phyloP scores from a whole-genome alignment of 1,140 invertebrate genomes.

The Drosophila subpulchrella region DNA sequence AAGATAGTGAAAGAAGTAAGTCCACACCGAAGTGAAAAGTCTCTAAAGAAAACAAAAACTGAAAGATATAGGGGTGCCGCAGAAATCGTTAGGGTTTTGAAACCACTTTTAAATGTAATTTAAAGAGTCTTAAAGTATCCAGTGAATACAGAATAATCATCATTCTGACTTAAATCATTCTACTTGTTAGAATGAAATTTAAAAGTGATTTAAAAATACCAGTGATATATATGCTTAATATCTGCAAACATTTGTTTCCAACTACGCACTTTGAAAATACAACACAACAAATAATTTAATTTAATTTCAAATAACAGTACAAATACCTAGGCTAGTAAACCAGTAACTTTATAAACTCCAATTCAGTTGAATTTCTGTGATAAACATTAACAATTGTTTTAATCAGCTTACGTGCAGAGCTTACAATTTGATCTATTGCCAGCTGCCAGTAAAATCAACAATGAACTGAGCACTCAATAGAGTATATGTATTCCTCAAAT shows the following conservation, averaged over 20 bases:
- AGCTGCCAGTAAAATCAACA: constrained; percentile 5
- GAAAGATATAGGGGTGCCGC: too few species aligned
- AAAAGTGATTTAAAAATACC: too few species aligned
- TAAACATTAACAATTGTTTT: not conserved
- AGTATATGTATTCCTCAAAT: constrained; percentile 2
- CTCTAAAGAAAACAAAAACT: not conserved
- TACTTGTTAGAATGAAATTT: too few species aligned
- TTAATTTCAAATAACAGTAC: too few species aligned
- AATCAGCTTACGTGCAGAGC: not conserved
- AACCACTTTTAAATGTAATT: too few species aligned
- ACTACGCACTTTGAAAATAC: too few species aligned
- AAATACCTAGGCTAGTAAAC: too few species aligned
- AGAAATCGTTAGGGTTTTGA: too few species aligned
- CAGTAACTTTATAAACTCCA: not conserved
- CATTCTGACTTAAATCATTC: too few species aligned
- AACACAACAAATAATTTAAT: not conserved
- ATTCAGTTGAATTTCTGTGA: not conserved
- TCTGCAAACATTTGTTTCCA: not conserved
- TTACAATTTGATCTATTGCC: not conserved
- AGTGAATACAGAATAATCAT: too few species aligned
- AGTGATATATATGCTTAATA: too few species aligned
- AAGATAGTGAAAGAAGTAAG: constrained; percentile 3
- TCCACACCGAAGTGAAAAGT: not conserved
- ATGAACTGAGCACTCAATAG: not conserved
- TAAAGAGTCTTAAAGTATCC: too few species aligned